phyloP scores from a whole-genome alignment of 1,140 invertebrate species.

The Eurytemora carolleeae region DNA sequence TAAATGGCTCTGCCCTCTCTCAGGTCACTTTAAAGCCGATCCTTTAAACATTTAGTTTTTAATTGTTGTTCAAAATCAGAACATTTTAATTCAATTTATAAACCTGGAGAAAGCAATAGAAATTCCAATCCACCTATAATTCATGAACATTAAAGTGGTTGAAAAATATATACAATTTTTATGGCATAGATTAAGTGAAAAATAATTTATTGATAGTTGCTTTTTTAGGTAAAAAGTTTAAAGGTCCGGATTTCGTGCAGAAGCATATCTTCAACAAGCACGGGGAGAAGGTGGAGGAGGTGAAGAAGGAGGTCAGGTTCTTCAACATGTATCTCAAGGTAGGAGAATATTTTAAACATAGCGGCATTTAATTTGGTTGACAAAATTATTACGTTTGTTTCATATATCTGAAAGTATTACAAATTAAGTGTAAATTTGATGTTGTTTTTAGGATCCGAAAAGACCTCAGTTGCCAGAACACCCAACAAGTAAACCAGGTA shows the following conservation, averaged over 20 bases:
- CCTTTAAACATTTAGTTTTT: neutral
- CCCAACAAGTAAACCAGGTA: slow-evolving; percentile 36
- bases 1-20: slow-evolving; percentile 95
- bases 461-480: slow-evolving; percentile 79
- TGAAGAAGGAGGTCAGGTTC: slow-evolving; percentile 81
- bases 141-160: too few species aligned
- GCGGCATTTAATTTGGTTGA: too few species aligned
- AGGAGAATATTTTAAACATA: too few species aligned
- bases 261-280: slow-evolving; percentile 99
- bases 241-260: slow-evolving; percentile 93
- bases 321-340: slow-evolving; percentile 95
- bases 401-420: too few species aligned
- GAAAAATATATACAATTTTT: too few species aligned
- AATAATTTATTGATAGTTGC: neutral
- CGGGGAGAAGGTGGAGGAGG: slow-evolving; percentile 84
- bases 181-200: too few species aligned
- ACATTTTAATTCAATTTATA: neutral
- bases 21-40: slow-evolving; percentile 39
- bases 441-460: slow-evolving; percentile 86
- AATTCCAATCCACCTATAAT: too few species aligned
- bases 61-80: neutral
- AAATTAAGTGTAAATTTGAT: too few species aligned
- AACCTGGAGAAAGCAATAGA: too few species aligned
- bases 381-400: too few species aligned
- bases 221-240: slow-evolving; percentile 65